A percentile compares a stretch with the other conserved stretches of the same genome.
These are phyloP conservation scores for Botia almorhae DNA, from an alignment of 2,797 vertebrate genomes.

Conservation along the genomic window DNA sequence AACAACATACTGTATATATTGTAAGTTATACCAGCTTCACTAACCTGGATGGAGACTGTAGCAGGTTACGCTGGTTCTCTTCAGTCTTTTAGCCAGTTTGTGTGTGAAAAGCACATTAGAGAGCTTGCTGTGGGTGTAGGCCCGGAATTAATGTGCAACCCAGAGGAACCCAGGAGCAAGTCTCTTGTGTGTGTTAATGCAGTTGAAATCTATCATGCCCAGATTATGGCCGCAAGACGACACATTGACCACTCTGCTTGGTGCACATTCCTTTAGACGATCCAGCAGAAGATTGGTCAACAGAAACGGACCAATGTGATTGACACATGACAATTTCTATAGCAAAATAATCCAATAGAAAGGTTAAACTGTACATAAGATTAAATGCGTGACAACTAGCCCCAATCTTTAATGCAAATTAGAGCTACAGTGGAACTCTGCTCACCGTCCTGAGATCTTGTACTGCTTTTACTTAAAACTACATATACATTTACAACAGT, in stretches of 20 bases:
- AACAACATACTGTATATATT: no score
- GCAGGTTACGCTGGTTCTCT: constrained; percentile 49
- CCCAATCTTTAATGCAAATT: no score
- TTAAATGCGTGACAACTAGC: no score
- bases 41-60: constrained; percentile 63
- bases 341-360: no score
- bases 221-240: constrained; percentile 47
- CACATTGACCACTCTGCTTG: constrained; percentile 51
- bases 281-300: constrained; percentile 60
- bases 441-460: constrained; percentile 26
- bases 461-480: constrained; percentile 34
- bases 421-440: background rate
- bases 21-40: background rate
- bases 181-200: constrained; percentile 56
- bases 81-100: constrained; percentile 54
- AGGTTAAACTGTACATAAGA: no score
- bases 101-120: constrained; percentile 62
- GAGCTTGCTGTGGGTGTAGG: constrained; percentile 59
- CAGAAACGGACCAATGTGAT: constrained; percentile 65
- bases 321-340: constrained; percentile 38
- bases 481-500: background rate
- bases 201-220: constrained; percentile 59
- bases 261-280: constrained; percentile 49
- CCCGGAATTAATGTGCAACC: constrained; percentile 33
- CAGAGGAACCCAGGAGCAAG: constrained; percentile 29